Evolutionary conservation across 1,140 invertebrate genomes (phyloP), one percentile per base, ranked within the genome.

Genomic region (Nasonia longicornis): DNA sequence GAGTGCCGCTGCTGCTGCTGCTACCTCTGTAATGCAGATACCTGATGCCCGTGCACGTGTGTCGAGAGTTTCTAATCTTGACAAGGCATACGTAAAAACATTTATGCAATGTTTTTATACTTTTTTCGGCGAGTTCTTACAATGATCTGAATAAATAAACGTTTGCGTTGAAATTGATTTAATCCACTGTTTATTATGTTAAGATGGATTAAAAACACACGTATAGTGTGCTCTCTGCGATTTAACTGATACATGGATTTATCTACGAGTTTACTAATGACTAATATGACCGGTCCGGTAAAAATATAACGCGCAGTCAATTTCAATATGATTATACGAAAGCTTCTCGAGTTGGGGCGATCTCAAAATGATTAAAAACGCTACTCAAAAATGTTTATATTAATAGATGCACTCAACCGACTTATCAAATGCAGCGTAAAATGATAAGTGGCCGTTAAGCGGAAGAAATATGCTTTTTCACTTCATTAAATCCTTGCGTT

Each of bases 81-180:
- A 58, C 52, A 58, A 58, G 52, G 16, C 16, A 20, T 20, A 1
- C 6, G 52, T 58, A 58, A 58, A 58, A 20, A 77, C 29, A 38
- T 77, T 29, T 77, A 22, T 77, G n/a, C 22, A 29, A 35, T 29
- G 7, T 69, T 77, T 75, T 77, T 77, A 66, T 4, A 26, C 0
- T 26, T 42, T 76, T 42, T 76, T 42, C 2, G 6, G 10, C 11
- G 0, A 48, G 45, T 10, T 16, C 3, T 48, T 16, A 48, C 45
- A 4, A 0, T 16, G 12, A 48, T 16, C 14, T 4, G 45, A 48
- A 14, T 48, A 48, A 48, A 16, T 48, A 48, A 48, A 48, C 11
- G 45, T 11, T 14, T 48, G 2, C 14, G 45, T 48, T 48, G 45
- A 45, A 45, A 45, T 45, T 14, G 45, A 3, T 11, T 48, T 12